Evolutionary conservation across 2,888 invertebrate species (phyloP).

Genomic region (Zeuzera pyrina): DNA sequence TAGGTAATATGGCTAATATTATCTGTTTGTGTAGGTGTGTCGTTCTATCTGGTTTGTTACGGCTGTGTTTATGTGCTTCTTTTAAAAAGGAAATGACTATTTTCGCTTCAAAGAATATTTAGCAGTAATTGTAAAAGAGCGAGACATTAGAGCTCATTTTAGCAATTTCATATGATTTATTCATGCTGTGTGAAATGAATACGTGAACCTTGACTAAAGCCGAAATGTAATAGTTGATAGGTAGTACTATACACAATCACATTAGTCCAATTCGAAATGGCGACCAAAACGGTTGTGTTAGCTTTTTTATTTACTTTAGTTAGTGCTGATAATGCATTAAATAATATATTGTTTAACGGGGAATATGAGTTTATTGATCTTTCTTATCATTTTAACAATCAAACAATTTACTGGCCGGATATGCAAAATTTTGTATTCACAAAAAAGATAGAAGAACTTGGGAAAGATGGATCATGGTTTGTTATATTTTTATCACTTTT

Average conservation of each 20-base stretch:
- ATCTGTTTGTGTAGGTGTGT: too few species aligned
- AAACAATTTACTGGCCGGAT: conserved; percentile 14
- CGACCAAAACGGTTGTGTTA: conserved; percentile 15
- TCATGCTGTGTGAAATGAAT: too few species aligned
- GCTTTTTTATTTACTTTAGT: not conserved
- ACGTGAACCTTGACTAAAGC: too few species aligned
- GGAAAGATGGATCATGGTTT: conserved; percentile 13
- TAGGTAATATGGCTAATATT: too few species aligned
- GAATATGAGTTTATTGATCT: conserved; percentile 44
- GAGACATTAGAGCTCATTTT: too few species aligned
- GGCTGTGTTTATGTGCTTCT: too few species aligned
- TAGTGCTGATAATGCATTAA: conserved; percentile 17
- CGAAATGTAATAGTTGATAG: too few species aligned
- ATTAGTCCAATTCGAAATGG: conserved; percentile 21
- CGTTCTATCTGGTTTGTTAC: too few species aligned
- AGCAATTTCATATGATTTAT: too few species aligned
- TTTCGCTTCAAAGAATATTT: too few species aligned
- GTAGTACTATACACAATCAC: conserved; percentile 1
- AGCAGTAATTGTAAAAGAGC: too few species aligned
- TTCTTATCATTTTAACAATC: conserved; percentile 34
- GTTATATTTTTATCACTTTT: conserved; percentile 5
- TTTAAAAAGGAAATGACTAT: too few species aligned
- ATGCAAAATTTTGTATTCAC: conserved; percentile 12
- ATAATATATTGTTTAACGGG: conserved; percentile 32
- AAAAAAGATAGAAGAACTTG: conserved; percentile 10